A percentile compares a stretch with the other conserved stretches of the same genome.
phyloP scores from a whole-genome alignment of 2,888 invertebrate genomes.

The Leucophenga maculata region DNA sequence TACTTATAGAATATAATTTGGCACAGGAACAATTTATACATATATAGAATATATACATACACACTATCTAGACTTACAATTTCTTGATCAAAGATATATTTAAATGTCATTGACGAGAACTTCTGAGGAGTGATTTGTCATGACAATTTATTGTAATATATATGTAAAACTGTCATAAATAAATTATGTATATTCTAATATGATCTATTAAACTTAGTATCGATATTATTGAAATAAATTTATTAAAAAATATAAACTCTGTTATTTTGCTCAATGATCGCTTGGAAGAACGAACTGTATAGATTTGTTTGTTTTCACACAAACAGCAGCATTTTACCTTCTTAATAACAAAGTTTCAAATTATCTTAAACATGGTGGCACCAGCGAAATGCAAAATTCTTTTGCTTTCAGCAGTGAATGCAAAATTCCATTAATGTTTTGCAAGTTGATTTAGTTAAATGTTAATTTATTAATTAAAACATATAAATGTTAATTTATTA shows the following conservation, averaged over 20 bases:
- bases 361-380: no score
- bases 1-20: constrained; percentile 8
- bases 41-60: neutral
- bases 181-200: constrained; percentile 11
- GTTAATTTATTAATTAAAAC: no score
- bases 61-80: neutral
- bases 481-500: no score
- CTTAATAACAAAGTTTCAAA: no score
- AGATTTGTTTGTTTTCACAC: no score
- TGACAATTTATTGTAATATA: neutral
- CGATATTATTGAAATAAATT: constrained; percentile 15
- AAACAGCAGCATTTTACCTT: no score
- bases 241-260: constrained; percentile 6
- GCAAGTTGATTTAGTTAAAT: no score
- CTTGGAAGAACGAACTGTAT: no score
- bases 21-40: constrained; percentile 13
- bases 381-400: no score
- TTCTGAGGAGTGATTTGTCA: neutral
- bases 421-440: no score
- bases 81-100: constrained; percentile 21
- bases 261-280: neutral
- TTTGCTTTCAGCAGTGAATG: no score
- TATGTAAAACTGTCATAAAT: constrained; percentile 7
- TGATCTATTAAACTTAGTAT: constrained; percentile 6
- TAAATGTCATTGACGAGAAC: neutral